phyloP scores from a whole-genome alignment of 2,113 vertebrate genomes.

The Gnathonemus echidnorhynchus region DNA sequence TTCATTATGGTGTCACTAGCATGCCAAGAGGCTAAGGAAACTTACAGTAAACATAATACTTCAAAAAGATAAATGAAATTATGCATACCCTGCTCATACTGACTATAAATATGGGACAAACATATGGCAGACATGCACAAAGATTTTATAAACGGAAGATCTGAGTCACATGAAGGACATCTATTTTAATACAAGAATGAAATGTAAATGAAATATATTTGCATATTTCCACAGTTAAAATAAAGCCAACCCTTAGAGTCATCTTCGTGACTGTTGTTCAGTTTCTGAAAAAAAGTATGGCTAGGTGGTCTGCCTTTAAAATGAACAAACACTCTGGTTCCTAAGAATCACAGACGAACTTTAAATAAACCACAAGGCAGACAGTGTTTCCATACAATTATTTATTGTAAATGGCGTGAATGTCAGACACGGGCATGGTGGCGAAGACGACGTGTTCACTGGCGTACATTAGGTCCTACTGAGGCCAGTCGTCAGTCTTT shows the following conservation, averaged over 20 bases:
- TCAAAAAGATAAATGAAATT: not conserved
- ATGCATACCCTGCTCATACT: not conserved
- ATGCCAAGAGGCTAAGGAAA: not conserved
- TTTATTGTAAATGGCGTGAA: conserved; percentile 87
- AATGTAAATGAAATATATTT: not conserved
- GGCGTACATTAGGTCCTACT: no score
- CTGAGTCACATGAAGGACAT: not conserved
- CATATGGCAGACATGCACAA: not conserved
- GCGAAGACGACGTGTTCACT: not conserved
- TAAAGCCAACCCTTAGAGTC: not conserved
- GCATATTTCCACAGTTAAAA: not conserved
- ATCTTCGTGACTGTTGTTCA: not conserved
- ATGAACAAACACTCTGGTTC: not conserved
- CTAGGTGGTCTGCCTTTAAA: not conserved
- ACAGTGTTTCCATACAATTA: conserved; percentile 52
- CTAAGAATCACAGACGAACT: not conserved
- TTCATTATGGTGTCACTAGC: not conserved
- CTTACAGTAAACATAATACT: not conserved
- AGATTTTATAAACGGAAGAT: not conserved
- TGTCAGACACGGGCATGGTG: conserved; percentile 58
- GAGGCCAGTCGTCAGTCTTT: conserved; percentile 28
- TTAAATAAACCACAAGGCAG: not conserved
- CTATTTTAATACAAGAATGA: not conserved
- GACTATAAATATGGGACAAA: not conserved
- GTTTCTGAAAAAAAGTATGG: not conserved